Evolutionary conservation across 2,888 invertebrate genomes (phyloP).

Genomic region (Epiblema foenella): DNA sequence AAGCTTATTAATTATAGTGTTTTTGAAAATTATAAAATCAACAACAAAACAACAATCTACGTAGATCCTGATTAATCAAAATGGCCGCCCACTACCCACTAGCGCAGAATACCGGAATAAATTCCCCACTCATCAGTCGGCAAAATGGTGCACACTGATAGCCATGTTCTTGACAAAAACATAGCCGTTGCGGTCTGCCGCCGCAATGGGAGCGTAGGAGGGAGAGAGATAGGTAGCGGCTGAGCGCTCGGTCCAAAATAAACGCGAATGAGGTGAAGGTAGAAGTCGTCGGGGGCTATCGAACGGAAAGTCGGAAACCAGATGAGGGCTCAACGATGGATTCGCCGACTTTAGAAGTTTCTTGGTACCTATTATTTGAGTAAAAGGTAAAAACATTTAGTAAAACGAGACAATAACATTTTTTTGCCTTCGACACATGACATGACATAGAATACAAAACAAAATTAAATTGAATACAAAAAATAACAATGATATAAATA

Average conservation of each 20-base stretch:
- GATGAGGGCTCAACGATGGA: slow-evolving; percentile 40
- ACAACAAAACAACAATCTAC: slow-evolving; percentile 18
- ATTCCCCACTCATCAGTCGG: slow-evolving; percentile 60
- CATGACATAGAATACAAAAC: not conserved
- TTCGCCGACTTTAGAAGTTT: slow-evolving; percentile 24
- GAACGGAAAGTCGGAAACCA: slow-evolving; percentile 58
- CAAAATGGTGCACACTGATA: slow-evolving; percentile 57
- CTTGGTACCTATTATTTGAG: not conserved
- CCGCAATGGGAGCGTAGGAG: slow-evolving; percentile 41
- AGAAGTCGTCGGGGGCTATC: slow-evolving; percentile 65
- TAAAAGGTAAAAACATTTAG: not conserved
- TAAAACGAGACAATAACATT: not conserved
- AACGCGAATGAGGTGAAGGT: slow-evolving; percentile 69
- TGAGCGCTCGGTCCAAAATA: slow-evolving; percentile 51
- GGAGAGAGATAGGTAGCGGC: slow-evolving; percentile 54
- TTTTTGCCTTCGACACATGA: not conserved
- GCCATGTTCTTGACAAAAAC: slow-evolving; percentile 51
- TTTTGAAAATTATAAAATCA: not conserved
- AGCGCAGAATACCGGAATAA: slow-evolving; percentile 69
- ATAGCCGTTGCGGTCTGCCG: slow-evolving; percentile 53
- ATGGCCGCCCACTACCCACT: slow-evolving; percentile 59
- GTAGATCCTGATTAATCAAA: slow-evolving; percentile 53
- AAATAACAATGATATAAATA: not conserved
- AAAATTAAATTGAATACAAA: not conserved
- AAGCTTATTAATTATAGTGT: not conserved